Percentiles rank a stretch among this genome's conserved stretches.
Conservation (phyloP, 2,888 invertebrate species). For the Sisyra nigra region DNA sequence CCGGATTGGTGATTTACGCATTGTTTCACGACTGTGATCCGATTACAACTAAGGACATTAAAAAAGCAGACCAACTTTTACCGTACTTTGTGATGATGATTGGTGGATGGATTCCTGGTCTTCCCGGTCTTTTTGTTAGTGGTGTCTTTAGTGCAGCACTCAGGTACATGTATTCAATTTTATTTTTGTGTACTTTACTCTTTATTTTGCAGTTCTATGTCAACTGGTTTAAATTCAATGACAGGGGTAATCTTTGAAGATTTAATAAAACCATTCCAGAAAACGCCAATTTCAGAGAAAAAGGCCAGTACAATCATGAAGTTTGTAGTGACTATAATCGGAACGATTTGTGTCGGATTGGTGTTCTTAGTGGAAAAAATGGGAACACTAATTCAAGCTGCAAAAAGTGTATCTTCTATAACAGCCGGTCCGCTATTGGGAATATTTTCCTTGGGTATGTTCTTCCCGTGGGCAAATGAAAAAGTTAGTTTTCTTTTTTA, state of each 20-base stretch:
- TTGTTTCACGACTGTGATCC: constrained; percentile 77
- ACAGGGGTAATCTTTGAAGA: constrained; percentile 67
- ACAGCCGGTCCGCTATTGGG: constrained; percentile 56
- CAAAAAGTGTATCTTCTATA: constrained; percentile 51
- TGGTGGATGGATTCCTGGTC: constrained; percentile 51
- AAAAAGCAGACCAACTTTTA: constrained; percentile 55
- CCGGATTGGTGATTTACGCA: constrained; percentile 75
- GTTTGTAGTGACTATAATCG: constrained; percentile 45
- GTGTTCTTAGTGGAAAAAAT: constrained; percentile 58
- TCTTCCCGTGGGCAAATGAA: constrained; percentile 50
- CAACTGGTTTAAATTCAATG: constrained; percentile 67
- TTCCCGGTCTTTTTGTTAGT: constrained; percentile 76
- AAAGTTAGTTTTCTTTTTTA: constrained; percentile 33
- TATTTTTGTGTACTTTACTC: too few relatives aligned
- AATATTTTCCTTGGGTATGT: constrained; percentile 54
- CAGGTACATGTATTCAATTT: constrained; percentile 40
- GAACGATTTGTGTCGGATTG: constrained; percentile 43
- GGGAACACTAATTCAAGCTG: constrained; percentile 53
- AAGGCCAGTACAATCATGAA: constrained; percentile 55
- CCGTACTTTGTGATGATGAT: constrained; percentile 74
- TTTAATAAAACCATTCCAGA: constrained; percentile 51
- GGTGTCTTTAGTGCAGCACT: constrained; percentile 78
- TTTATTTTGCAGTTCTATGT: constrained; percentile 69
- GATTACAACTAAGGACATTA: constrained; percentile 48
- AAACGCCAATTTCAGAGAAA: constrained; percentile 42